These are phyloP conservation scores for Sebastiscus albofasciatus DNA, from an alignment of 2,797 vertebrate genomes.

Conservation along the genomic window DNA sequence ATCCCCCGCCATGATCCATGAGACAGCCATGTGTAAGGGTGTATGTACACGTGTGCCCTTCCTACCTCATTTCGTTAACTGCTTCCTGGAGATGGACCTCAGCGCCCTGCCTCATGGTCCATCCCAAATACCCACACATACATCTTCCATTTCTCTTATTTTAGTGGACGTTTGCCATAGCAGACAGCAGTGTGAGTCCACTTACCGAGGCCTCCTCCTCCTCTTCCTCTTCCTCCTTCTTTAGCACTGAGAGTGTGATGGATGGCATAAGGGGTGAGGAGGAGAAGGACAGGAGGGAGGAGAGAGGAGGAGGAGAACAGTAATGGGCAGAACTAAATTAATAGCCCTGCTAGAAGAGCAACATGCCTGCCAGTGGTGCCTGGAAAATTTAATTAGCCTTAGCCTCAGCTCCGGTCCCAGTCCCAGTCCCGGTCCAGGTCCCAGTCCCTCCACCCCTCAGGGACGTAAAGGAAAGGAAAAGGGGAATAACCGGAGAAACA, in stretches of 20 bases:
- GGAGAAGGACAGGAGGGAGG: slow-evolving; percentile 46
- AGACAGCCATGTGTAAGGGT: background rate
- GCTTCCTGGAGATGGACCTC: background rate
- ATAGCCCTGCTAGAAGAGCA: slow-evolving; percentile 76
- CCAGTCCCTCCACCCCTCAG: slow-evolving; percentile 14
- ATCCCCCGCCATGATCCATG: background rate
- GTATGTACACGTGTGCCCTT: background rate
- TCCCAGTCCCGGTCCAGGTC: slow-evolving; percentile 31
- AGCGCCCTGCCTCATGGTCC: background rate
- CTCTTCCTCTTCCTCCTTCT: background rate
- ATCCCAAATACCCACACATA: background rate
- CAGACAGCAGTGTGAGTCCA: slow-evolving; percentile 5
- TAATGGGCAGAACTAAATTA: slow-evolving; percentile 81
- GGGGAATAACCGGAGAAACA: background rate
- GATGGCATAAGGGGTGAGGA: slow-evolving; percentile 48
- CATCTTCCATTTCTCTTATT: background rate
- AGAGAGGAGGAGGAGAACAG: slow-evolving; percentile 41
- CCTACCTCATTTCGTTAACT: slow-evolving; percentile 34
- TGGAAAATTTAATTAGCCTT: slow-evolving; percentile 81
- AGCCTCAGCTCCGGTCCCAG: slow-evolving; percentile 27
- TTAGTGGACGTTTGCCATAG: background rate
- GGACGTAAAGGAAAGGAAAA: background rate
- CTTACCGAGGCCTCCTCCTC: background rate
- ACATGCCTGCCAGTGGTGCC: slow-evolving; percentile 73
- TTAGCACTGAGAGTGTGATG: slow-evolving; percentile 53